phyloP scores from a whole-genome alignment of 2,797 vertebrate genomes.

The Syngnathus acus region DNA sequence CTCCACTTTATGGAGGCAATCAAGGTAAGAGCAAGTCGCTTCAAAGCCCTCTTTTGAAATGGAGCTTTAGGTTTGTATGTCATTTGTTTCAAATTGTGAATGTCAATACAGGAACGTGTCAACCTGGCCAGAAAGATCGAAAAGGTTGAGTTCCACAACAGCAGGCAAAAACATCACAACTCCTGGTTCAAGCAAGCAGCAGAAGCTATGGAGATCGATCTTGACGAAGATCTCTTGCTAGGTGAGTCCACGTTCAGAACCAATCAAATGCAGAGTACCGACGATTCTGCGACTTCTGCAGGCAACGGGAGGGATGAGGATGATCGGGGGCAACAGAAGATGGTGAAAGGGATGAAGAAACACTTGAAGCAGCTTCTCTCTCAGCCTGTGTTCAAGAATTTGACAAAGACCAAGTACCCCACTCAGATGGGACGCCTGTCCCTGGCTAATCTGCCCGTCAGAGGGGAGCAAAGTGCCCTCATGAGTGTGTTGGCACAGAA shows the following conservation, averaged over 20 bases:
- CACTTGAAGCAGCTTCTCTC: conserved; percentile 80
- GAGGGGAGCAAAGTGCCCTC: conserved; percentile 70
- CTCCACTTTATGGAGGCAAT: conserved; percentile 79
- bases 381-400: conserved; percentile 78
- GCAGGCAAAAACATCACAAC: conserved; percentile 84
- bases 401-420: conserved; percentile 86
- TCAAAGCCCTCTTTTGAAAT: not conserved
- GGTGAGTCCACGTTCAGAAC: conserved; percentile 56
- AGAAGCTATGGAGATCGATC: conserved; percentile 85
- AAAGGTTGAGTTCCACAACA: conserved; percentile 87
- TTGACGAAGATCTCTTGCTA: conserved; percentile 84
- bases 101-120: conserved; percentile 76
- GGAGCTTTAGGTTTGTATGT: not conserved
- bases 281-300: conserved; percentile 41
- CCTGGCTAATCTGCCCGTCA: conserved; percentile 47
- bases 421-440: conserved; percentile 84
- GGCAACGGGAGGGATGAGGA: conserved; percentile 69
- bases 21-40: conserved; percentile 69
- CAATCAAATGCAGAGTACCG: conserved; percentile 3
- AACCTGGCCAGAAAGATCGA: conserved; percentile 85
- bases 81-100: not conserved
- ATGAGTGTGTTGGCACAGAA: conserved; percentile 64
- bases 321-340: conserved; percentile 75
- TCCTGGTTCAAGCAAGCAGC: conserved; percentile 91
- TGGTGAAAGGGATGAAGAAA: conserved; percentile 84